Base-by-base conservation (phyloP, 2,797 vertebrate species). In the Nothura maculosa region DNA sequence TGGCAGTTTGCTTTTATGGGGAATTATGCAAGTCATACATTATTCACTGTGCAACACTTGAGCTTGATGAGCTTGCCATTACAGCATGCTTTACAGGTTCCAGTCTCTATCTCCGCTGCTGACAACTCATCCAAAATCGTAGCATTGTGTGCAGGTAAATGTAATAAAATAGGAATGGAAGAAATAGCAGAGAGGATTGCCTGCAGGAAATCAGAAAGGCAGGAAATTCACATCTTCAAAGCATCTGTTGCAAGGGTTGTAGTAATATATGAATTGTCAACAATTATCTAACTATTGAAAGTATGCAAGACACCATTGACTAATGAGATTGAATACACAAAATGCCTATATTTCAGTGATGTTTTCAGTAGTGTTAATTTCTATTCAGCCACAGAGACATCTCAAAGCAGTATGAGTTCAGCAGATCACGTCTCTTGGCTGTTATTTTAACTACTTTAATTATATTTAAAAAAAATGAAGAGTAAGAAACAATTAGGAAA, bases 371-470 rank as follows among this genome's bases (percentile, higher is more conserved):
- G 34, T 52, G 77, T 92, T 64, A 36, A 57, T 93, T 91, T 85
- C 43, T 83, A 4, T 54, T 93, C 27, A 48, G 54, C 32, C 63
- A 58, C 38, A 81, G 73, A 90, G 60, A 63, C 67, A 66, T 76
- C 47, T 88, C 62, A 52, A 72, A 90, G n/a, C 83, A 42, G 62
- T 90, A 60, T 93, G 50, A 87, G 45, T 21, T 86, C 15, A 76
- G 45, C 38, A 81, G 70, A 79, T 58, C 63, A 92, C 54, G 88
- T 93, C 74, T 86, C 83, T 55, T 75, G 12, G 70, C 69, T 83
- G 42, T 78, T 94, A 87, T 72, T 92, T 92, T 81, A 93, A 92
- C 34, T 76, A 73, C 60, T 94, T 91, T 69, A 92, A 86, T 90
- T 85, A 92, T 85, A 93, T 95, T 47, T 47, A 12, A 47, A 84